These are phyloP conservation scores for Trissolcus brochymenae DNA, from an alignment of 2,888 invertebrate genomes.

Conservation along the genomic window DNA sequence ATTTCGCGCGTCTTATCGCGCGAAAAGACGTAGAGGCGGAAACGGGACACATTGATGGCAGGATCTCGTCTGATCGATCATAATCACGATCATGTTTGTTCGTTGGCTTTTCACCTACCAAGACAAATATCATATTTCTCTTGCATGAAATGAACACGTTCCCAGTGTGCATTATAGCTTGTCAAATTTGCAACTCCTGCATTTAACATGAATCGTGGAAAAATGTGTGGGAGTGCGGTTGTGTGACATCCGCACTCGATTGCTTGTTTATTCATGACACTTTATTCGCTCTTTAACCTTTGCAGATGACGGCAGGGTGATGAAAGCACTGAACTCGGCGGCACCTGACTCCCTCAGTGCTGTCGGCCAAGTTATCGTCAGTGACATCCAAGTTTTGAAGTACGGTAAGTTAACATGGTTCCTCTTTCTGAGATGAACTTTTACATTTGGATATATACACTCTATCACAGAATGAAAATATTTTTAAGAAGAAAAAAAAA, in stretches of 20 bases:
- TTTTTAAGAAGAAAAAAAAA: neutral
- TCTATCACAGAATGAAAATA: slow-evolving; percentile 8
- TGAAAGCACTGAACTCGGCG: slow-evolving; percentile 92
- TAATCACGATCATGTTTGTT: slow-evolving; percentile 21
- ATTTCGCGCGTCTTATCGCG: slow-evolving; percentile 13
- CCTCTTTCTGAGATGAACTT: too few relatives aligned
- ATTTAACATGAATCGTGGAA: slow-evolving; percentile 47
- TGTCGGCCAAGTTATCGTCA: slow-evolving; percentile 79
- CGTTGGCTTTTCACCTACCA: slow-evolving; percentile 11
- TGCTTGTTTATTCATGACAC: slow-evolving; percentile 47
- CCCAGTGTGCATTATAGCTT: slow-evolving; percentile 26
- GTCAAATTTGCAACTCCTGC: slow-evolving; percentile 47
- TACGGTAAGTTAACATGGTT: slow-evolving; percentile 66
- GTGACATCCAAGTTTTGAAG: slow-evolving; percentile 77
- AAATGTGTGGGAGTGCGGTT: slow-evolving; percentile 11
- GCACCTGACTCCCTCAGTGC: slow-evolving; percentile 79
- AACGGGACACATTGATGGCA: neutral
- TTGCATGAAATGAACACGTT: slow-evolving; percentile 38
- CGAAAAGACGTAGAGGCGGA: slow-evolving; percentile 6
- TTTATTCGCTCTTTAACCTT: slow-evolving; percentile 48
- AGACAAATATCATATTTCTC: slow-evolving; percentile 34
- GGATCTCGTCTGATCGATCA: slow-evolving; percentile 30
- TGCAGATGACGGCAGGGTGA: slow-evolving; percentile 90
- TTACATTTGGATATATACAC: too few relatives aligned
- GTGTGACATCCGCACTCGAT: slow-evolving; percentile 20